Percentiles rank a stretch among this genome's conserved stretches.
phyloP scores from a whole-genome alignment of 2,888 invertebrate species.

The Xylocampa areola region DNA sequence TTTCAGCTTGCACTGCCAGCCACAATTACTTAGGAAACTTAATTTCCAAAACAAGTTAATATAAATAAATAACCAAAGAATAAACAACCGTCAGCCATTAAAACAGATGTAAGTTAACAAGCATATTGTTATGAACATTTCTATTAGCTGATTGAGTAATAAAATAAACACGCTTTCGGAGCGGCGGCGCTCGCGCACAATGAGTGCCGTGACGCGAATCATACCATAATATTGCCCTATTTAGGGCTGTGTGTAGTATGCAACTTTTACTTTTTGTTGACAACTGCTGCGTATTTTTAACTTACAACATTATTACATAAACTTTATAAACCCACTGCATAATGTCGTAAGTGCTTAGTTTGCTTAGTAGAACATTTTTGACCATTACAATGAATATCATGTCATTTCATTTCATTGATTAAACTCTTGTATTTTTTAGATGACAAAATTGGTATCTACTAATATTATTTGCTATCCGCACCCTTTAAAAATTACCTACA shows the following conservation, averaged over 20 bases:
- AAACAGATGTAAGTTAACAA: conserved; percentile 46
- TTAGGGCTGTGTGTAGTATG: conserved; percentile 49
- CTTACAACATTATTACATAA: not conserved
- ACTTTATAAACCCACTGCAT: too few relatives aligned
- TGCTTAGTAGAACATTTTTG: too few relatives aligned
- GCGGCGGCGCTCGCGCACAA: conserved; percentile 57
- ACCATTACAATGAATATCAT: too few relatives aligned
- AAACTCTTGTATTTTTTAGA: too few relatives aligned
- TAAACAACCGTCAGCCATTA: conserved; percentile 31
- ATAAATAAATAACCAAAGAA: conserved; percentile 13
- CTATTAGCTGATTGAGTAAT: conserved; percentile 59
- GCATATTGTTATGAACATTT: conserved; percentile 58
- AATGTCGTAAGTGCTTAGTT: not conserved
- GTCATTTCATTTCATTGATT: too few relatives aligned
- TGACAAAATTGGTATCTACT: too few relatives aligned
- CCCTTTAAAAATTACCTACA: too few relatives aligned
- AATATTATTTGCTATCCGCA: too few relatives aligned
- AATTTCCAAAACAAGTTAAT: not conserved
- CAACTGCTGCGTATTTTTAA: not conserved
- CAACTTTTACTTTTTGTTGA: not conserved
- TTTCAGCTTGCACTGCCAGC: not conserved
- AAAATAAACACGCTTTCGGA: conserved; percentile 57
- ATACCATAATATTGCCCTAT: conserved; percentile 63
- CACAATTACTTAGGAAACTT: not conserved
- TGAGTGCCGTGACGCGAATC: conserved; percentile 72